Conservation (phyloP, 2,113 vertebrate species). For the Canis aureus region DNA sequence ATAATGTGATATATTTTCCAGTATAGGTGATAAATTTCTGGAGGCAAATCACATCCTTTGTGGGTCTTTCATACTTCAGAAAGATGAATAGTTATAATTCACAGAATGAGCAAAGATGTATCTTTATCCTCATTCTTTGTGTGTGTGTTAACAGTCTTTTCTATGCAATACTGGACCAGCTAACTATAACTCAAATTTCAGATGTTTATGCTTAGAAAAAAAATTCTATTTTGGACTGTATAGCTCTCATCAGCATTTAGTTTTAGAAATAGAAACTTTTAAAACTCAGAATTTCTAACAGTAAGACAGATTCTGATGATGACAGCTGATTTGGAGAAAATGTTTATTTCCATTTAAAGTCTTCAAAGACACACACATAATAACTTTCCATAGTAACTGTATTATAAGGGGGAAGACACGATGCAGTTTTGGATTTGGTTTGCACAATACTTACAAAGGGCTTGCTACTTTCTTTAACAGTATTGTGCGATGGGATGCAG, state of each 20-base stretch:
- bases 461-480: slow-evolving; percentile 53
- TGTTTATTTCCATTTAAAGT: slow-evolving; percentile 84
- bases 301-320: slow-evolving; percentile 84
- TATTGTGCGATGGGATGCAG: neutral
- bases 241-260: slow-evolving; percentile 84
- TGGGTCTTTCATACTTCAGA: slow-evolving; percentile 38
- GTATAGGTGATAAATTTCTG: neutral
- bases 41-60: neutral
- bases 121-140: neutral
- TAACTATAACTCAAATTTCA: slow-evolving; percentile 82
- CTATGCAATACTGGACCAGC: slow-evolving; percentile 64
- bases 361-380: slow-evolving; percentile 77
- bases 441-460: slow-evolving; percentile 46
- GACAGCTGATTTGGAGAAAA: slow-evolving; percentile 83
- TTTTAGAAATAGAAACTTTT: slow-evolving; percentile 84
- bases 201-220: slow-evolving; percentile 78
- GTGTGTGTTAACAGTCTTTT: slow-evolving; percentile 23
- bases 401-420: slow-evolving; percentile 62
- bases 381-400: slow-evolving; percentile 71
- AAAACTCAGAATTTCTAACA: slow-evolving; percentile 82
- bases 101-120: slow-evolving; percentile 21
- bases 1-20: neutral
- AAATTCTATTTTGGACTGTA: slow-evolving; percentile 82
- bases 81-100: neutral
- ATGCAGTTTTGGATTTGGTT: slow-evolving; percentile 40